Evolutionary conservation across 2,113 vertebrate species (phyloP).

Genomic region (Phrynosoma blainvillii): DNA sequence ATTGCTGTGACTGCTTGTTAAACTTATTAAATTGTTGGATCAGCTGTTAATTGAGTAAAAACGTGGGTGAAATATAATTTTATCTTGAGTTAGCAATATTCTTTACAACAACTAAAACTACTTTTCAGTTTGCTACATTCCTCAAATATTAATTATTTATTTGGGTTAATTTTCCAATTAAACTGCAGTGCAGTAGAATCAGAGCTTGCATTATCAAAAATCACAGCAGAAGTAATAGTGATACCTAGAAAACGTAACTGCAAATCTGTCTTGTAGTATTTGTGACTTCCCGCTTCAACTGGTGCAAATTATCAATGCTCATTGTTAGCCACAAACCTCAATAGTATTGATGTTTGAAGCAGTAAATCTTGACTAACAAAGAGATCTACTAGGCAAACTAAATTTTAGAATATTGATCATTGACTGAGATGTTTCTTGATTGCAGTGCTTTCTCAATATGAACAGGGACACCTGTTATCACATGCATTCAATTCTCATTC

Average conservation of each 20-base stretch:
- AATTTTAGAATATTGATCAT: constrained; percentile 24
- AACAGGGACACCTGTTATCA: neutral
- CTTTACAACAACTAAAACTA: neutral
- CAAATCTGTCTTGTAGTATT: neutral
- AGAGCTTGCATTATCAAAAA: neutral
- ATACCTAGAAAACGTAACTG: neutral
- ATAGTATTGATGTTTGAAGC: constrained; percentile 12
- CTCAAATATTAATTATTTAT: neutral
- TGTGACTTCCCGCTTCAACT: neutral
- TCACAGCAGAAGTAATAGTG: neutral
- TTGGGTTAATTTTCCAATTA: neutral
- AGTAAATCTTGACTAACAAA: constrained; percentile 26
- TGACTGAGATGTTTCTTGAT: neutral
- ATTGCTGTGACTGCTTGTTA: neutral
- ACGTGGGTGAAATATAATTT: neutral
- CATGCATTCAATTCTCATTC: neutral
- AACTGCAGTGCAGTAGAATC: neutral
- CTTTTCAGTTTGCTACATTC: neutral
- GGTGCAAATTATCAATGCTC: neutral
- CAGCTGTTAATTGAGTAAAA: neutral
- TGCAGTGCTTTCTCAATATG: constrained; percentile 17
- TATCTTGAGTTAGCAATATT: neutral
- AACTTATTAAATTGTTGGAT: neutral
- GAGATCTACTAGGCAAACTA: constrained; percentile 7
- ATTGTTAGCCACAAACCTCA: constrained; percentile 18